Conservation (phyloP, 2,797 vertebrate species). For the Hyperoplus lanceolatus region DNA sequence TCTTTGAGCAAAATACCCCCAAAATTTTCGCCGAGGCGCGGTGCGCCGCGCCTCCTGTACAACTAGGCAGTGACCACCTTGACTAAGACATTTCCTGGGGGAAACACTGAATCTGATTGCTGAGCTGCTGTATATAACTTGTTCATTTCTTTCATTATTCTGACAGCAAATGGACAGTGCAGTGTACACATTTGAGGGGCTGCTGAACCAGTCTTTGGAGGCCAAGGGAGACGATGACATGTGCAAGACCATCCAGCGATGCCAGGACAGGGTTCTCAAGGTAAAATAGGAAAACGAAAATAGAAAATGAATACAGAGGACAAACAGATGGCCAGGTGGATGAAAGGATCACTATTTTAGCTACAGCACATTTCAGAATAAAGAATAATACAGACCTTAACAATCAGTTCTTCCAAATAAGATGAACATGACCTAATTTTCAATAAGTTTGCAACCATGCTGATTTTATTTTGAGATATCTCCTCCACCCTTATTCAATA, state of each 20-base stretch:
- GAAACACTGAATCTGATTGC: no score
- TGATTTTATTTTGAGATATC: neutral
- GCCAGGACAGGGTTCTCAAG: constrained; percentile 96
- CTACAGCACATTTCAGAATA: neutral
- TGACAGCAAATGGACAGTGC: constrained; percentile 96
- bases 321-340: neutral
- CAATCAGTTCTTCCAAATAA: neutral
- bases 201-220: constrained; percentile 92
- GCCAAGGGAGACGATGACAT: constrained; percentile 87
- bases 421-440: neutral
- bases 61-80: no score
- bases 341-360: neutral
- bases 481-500: neutral
- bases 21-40: no score
- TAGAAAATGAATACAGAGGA: neutral
- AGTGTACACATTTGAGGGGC: constrained; percentile 95
- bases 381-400: constrained; percentile 1
- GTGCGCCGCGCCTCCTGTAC: no score
- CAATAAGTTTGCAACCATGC: neutral
- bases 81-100: no score
- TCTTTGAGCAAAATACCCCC: no score
- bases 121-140: neutral
- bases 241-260: constrained; percentile 92
- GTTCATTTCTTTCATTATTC: neutral
- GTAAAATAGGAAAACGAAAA: constrained; percentile 74